Evolutionary conservation across 35 echinoderm and acorn worm genomes (phyloP), one percentile per base, ranked within the genome.

Genomic region (Nesometra sesokonis): DNA sequence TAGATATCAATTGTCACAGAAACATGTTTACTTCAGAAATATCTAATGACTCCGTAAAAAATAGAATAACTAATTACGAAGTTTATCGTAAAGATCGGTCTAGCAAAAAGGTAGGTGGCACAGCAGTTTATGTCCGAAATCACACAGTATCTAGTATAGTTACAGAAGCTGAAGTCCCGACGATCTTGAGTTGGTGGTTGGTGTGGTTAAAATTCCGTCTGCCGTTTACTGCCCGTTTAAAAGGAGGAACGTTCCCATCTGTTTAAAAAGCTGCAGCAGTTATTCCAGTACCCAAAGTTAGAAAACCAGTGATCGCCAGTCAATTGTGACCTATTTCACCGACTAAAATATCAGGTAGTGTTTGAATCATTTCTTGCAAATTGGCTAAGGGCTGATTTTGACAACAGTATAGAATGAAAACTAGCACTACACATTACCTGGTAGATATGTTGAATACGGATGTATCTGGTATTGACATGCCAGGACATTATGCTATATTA

Each of bases 351-450:
- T 82, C 33, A 82, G 33, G 80, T 15, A 82, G 33, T 17, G 80
- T 82, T 82, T 82, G 80, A 82, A 34, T 82, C 80, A 82, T 82
- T 82, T 34, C 39, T 82, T 32, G 33, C 17, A 17, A 32, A 34
- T 7, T 82, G 33, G 80, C 35, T 82, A 7, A 82, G 80, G 80
- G 33, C n/a, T n/a, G n/a, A n/a, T n/a, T n/a, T 23, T 9, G 27
- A 8, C 27, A 78, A 33, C 77, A 78, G 77, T 78, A 78, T 78
- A 23, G 77, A 5, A 78, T 32, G 80, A 35, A 34, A 34, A 82
- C 80, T 34, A 82, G 80, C 32, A 82, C 80, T 1, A 82, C 33
- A 34, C 33, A 82, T 82, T 82, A 82, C 35, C 80, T 82, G 17
- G 80, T 82, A 21, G 33, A 82, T 35, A 82, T 82, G 80, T 82